Evolutionary conservation across 2,888 invertebrate species (phyloP).

Genomic region (Pachydiplax longipennis): DNA sequence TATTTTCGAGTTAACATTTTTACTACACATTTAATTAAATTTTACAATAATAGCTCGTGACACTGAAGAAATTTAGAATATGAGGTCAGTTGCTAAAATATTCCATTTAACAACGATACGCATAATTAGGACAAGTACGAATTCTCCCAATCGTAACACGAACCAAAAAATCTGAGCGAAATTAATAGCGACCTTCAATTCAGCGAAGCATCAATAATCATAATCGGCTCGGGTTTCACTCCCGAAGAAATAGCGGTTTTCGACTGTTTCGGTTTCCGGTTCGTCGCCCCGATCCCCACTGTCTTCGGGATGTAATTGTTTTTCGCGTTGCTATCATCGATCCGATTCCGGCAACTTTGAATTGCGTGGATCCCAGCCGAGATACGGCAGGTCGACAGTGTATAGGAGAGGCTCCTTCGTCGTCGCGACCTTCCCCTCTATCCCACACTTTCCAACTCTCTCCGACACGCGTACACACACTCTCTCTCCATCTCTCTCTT

Average conservation of each 20-base stretch:
- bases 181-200: neutral
- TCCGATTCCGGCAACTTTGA: neutral
- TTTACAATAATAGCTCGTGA: no score
- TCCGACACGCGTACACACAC: no score
- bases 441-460: neutral
- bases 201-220: neutral
- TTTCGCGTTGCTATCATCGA: neutral
- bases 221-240: neutral
- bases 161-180: neutral
- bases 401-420: neutral
- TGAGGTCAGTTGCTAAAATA: no score
- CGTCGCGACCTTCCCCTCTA: neutral
- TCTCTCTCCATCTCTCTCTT: neutral
- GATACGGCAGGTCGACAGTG: neutral
- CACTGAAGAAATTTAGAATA: no score
- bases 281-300: neutral
- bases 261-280: neutral
- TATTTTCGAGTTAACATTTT: no score
- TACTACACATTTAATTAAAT: no score
- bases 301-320: neutral
- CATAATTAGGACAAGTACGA: no score
- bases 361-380: neutral
- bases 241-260: neutral
- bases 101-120: no score
- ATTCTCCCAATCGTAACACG: neutral